phyloP scores from a whole-genome alignment of 2,797 vertebrate species.

The Glossophaga mutica region DNA sequence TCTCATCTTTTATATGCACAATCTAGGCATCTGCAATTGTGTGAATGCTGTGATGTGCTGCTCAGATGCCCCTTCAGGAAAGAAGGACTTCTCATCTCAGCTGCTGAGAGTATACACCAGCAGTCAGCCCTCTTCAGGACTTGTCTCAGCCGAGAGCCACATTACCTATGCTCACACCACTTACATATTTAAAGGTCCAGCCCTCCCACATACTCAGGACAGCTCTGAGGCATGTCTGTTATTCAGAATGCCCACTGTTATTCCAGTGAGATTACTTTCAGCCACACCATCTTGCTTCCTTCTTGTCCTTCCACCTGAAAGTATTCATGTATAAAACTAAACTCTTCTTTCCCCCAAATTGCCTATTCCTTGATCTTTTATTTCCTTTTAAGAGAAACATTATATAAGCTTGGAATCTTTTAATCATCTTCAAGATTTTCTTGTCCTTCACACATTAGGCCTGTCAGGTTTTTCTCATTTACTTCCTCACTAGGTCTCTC shows the following conservation, averaged over 20 bases:
- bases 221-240: background rate
- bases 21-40: background rate
- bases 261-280: background rate
- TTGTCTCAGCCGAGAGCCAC: background rate
- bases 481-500: background rate
- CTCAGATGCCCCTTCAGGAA: background rate
- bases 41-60: background rate
- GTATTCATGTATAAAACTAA: background rate
- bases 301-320: background rate
- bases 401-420: background rate
- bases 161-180: accelerated
- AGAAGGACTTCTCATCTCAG: background rate
- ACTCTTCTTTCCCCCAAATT: background rate
- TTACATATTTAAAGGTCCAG: background rate
- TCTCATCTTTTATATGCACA: background rate
- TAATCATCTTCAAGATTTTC: background rate
- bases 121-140: background rate
- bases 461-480: background rate
- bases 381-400: background rate
- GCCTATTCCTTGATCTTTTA: background rate
- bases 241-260: background rate
- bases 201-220: background rate
- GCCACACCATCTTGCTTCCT: background rate
- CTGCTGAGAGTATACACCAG: background rate
- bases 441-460: background rate